These are phyloP conservation scores for Turdus rufiventris DNA, from an alignment of 2,113 vertebrate species.

Conservation along the genomic window DNA sequence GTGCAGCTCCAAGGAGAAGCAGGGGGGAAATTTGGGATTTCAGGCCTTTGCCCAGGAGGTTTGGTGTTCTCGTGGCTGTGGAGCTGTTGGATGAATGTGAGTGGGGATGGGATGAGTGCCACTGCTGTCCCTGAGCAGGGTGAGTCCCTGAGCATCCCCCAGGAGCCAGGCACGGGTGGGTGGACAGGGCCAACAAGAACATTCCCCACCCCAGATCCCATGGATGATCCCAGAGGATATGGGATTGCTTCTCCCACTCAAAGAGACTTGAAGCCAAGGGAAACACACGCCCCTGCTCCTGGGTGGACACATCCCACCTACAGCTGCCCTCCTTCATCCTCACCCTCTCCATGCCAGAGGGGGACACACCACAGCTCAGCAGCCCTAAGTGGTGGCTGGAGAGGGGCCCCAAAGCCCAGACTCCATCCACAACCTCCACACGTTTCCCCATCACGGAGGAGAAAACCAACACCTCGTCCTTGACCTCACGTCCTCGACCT, in stretches of 20 bases:
- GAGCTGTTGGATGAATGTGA: not conserved
- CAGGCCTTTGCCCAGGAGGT: accelerated
- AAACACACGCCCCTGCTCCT: accelerated
- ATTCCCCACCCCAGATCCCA: not conserved
- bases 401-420: not conserved
- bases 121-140: accelerated
- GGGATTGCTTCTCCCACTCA: not conserved
- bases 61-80: not conserved
- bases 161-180: accelerated
- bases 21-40: not conserved
- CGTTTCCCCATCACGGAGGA: not conserved
- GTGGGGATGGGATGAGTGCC: accelerated
- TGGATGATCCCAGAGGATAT: not conserved
- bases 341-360: not conserved
- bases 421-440: not conserved
- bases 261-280: not conserved
- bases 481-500: constrained; percentile 68
- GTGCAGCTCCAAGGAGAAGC: not conserved
- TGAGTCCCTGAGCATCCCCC: not conserved
- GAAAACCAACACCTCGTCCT: constrained; percentile 34
- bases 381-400: accelerated
- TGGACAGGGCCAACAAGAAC: accelerated
- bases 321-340: not conserved
- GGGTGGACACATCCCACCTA: not conserved
- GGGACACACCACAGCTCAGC: not conserved